These are phyloP conservation scores for Nudaria mundana DNA, from an alignment of 2,888 invertebrate species.

Conservation along the genomic window DNA sequence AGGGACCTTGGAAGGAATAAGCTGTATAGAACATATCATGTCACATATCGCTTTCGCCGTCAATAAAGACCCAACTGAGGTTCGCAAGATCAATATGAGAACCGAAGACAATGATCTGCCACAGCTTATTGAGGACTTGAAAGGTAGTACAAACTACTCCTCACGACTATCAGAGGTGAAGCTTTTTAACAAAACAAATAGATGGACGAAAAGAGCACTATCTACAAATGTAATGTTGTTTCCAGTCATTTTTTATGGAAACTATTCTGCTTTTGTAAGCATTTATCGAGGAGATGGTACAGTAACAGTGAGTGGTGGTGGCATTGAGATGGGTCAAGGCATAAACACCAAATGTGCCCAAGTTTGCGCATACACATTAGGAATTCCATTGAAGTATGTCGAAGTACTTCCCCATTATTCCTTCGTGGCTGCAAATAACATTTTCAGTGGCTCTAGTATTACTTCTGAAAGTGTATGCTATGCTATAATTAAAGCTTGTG, in stretches of 20 bases:
- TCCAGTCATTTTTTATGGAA: conserved; percentile 77
- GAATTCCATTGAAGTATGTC: conserved; percentile 83
- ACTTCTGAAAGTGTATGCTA: conserved; percentile 83
- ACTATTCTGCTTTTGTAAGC: conserved; percentile 82
- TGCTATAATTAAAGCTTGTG: conserved; percentile 82
- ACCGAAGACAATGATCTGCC: conserved; percentile 64
- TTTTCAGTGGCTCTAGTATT: conserved; percentile 84
- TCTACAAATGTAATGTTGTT: conserved; percentile 85
- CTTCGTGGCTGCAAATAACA: conserved; percentile 82
- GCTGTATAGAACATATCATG: conserved; percentile 84
- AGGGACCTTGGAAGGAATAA: conserved; percentile 82
- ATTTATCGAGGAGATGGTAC: conserved; percentile 86
- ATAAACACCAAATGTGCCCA: conserved; percentile 90
- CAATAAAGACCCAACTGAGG: conserved; percentile 80
- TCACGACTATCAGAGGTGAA: conserved; percentile 70
- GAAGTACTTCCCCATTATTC: conserved; percentile 82
- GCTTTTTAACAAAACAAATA: conserved; percentile 83
- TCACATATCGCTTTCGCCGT: conserved; percentile 83
- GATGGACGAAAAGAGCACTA: conserved; percentile 89
- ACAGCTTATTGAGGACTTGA: conserved; percentile 77
- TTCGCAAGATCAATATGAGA: conserved; percentile 80
- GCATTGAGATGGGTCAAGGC: conserved; percentile 89
- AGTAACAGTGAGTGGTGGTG: conserved; percentile 86
- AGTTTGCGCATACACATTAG: conserved; percentile 87
- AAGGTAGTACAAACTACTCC: conserved; percentile 78